Base-by-base conservation (phyloP, 1,140 invertebrate species). In the Cardiocondyla obscurior region DNA sequence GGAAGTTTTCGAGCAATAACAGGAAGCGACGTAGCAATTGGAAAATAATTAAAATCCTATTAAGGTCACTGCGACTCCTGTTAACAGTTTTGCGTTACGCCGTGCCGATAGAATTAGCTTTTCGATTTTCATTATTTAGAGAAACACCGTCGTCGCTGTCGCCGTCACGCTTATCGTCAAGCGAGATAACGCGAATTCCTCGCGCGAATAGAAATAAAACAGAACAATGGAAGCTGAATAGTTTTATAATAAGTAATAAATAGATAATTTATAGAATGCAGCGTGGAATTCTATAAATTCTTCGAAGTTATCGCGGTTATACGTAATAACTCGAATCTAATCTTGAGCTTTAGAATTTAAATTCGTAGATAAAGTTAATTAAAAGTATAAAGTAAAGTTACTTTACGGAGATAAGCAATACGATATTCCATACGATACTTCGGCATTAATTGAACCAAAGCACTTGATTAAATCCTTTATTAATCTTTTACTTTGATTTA, bases 1-100 rank as follows among this genome's bases (percentile, higher is more conserved):
- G 84, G 64, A 87, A 91, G 79, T 88, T 64, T 73, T 85, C 64
- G 81, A 44, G 74, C 87, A 88, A 90, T 91, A 89, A 90, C 87
- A 83, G 86, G 74, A 86, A 90, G 76, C 86, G 84, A 85, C 76
- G 69, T 22, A 58, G 83, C 77, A 90, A 91, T 91, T 87, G 84
- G 81, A 89, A 91, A 90, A 88, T 91, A 91, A 91, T 91, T 91
- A 91, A 91, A 91, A 90, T 86, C 89, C 85, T 83, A 88, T 91
- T 85, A 88, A 87, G 77, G 62, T 42, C 30, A 42, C 73, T 81
- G 42, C 57, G 44, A 72, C 39, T 82, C 53, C 67, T 84, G 73
- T 69, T 77, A 57, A 55, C 85, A 44, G 55, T 10, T 55, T 49
- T 25, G 49, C 64, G 55, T 86, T 77, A 57, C 25, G 30, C 14